Base-by-base conservation (phyloP, 2,888 invertebrate species). In the Lasioglossum villosulum region DNA sequence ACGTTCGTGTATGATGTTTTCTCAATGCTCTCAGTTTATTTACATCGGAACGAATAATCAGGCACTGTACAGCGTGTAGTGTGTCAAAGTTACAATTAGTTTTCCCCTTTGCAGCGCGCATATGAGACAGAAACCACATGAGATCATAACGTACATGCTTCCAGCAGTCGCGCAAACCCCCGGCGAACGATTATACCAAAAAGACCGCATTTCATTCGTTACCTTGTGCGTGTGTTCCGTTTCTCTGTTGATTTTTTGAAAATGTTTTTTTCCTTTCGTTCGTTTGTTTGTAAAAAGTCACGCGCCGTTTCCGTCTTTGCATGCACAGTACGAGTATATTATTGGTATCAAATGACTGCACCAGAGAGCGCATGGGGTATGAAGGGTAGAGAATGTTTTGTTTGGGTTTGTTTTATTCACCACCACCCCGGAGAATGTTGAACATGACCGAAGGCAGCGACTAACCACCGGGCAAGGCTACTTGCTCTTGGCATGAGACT, bases 401-500 rank as follows among this genome's bases (percentile, higher is more conserved):
- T 23, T n/a, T 19, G 37, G 56, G 34, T 77, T 75, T 75, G 39
- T 84, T 89, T 88, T 91, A 92, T 93, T 94, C 91, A 92, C 93
- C 93, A 90, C 90, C 93, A 94, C 93, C 93, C 82, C 83, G 80
- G 89, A 75, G 90, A 83, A 80, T 88, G 90, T 87, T 92, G 88
- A 92, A 88, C 90, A 86, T 83, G 83, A 89, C 87, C 90, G 87
- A 78, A 81, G 90, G 93, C 91, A 92, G 84, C 70, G 56, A 74
- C 91, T 90, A 91, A 80, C 72, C 88, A 90, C 85, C 88, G 90
- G 84, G 87, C 91, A 88, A 78, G 91, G 92, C 92, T 95, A 95
- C 91, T 94, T 94, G 89, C 91, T 92, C 92, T 95, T 94, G 83
- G 91, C 89, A 89, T 93, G 91, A 89, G 91, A 92, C 91, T 94